phyloP scores from a whole-genome alignment of 1,140 invertebrate species.

The Pseudomyrmex concolor region DNA sequence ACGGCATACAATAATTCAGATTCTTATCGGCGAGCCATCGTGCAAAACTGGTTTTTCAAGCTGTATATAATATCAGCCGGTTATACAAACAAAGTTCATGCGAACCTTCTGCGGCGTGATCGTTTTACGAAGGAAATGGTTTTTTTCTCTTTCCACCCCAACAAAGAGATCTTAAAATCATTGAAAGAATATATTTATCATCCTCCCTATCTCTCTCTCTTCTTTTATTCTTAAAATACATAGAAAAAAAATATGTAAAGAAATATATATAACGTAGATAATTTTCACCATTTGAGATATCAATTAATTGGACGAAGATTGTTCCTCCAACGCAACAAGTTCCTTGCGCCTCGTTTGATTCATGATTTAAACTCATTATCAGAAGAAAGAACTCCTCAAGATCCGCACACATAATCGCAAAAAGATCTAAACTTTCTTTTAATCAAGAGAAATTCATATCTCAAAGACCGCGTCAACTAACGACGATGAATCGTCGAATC shows the following conservation, averaged over 20 bases:
- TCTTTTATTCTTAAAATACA: too few species aligned
- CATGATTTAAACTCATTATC: background rate
- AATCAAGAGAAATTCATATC: slow-evolving; percentile 8
- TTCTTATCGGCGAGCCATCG: slow-evolving; percentile 40
- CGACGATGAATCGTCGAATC: slow-evolving; percentile 10
- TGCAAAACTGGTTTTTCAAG: slow-evolving; percentile 45
- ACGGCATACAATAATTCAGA: slow-evolving; percentile 24
- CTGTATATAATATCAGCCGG: slow-evolving; percentile 24
- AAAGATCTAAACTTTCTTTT: background rate
- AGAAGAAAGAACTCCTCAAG: background rate
- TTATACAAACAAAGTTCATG: slow-evolving; percentile 27
- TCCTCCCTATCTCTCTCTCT: too few species aligned
- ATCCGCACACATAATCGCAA: background rate
- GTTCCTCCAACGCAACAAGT: background rate
- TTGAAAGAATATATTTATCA: too few species aligned
- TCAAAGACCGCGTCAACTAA: slow-evolving; percentile 12
- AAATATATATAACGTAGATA: too few species aligned
- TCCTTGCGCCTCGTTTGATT: background rate
- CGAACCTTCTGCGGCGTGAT: background rate
- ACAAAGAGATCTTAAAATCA: too few species aligned
- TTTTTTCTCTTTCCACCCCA: background rate
- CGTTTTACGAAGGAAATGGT: background rate
- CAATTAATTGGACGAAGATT: too few species aligned
- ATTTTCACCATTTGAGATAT: too few species aligned
- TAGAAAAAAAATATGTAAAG: too few species aligned